phyloP scores from a whole-genome alignment of 2,888 invertebrate species.

The Pogonocherus hispidulus region DNA sequence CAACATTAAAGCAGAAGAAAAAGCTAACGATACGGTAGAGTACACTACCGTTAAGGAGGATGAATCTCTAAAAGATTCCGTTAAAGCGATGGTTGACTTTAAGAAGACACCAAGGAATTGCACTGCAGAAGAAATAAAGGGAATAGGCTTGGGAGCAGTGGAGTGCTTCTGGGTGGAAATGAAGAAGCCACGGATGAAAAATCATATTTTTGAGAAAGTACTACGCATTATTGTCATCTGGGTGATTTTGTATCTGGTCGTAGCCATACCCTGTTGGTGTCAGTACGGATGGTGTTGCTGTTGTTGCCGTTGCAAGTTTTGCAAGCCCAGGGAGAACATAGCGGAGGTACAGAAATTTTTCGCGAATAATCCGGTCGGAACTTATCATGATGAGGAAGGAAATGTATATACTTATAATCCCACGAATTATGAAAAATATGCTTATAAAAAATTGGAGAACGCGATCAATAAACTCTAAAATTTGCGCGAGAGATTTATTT shows the following conservation, averaged over 20 bases:
- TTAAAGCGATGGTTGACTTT: constrained; percentile 64
- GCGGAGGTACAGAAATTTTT: constrained; percentile 72
- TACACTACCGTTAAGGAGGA: constrained; percentile 67
- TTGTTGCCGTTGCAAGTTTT: constrained; percentile 72
- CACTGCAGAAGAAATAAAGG: constrained; percentile 66
- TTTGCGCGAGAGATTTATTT: too few species aligned
- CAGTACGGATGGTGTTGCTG: constrained; percentile 75
- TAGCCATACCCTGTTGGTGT: constrained; percentile 71
- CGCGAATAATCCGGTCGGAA: constrained; percentile 73
- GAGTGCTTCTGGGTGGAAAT: constrained; percentile 67
- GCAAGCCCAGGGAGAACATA: constrained; percentile 72
- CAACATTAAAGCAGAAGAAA: constrained; percentile 60
- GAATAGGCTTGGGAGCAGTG: constrained; percentile 61
- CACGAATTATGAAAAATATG: constrained; percentile 72
- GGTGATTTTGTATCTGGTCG: constrained; percentile 66
- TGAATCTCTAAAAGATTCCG: constrained; percentile 62
- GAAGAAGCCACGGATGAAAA: constrained; percentile 54
- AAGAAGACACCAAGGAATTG: constrained; percentile 66
- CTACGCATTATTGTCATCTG: constrained; percentile 66
- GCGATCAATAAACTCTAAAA: constrained; percentile 71
- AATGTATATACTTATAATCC: constrained; percentile 70
- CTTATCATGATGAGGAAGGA: constrained; percentile 65
- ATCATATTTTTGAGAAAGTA: constrained; percentile 54
- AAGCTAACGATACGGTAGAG: constrained; percentile 66
- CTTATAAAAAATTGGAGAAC: constrained; percentile 72